These are phyloP conservation scores for Pogonocherus hispidulus DNA, from an alignment of 2,888 invertebrate species.

Conservation along the genomic window DNA sequence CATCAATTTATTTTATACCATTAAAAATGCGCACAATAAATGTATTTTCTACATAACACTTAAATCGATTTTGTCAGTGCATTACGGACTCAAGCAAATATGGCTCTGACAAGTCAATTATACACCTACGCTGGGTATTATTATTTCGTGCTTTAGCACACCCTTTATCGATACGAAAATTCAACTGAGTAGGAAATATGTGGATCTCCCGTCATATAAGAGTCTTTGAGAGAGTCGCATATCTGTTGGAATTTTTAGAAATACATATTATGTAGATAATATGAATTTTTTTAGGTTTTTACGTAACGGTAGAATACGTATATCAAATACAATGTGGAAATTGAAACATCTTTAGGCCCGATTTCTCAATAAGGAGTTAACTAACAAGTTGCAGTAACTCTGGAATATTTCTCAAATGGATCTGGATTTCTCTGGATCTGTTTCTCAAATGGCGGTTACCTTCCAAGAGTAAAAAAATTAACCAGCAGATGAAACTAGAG, in stretches of 20 bases:
- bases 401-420: too few species aligned
- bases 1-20: not conserved
- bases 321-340: too few species aligned
- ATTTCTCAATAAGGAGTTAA: too few species aligned
- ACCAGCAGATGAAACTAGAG: too few species aligned
- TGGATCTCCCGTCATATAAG: constrained; percentile 16
- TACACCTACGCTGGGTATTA: constrained; percentile 8
- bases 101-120: constrained; percentile 31
- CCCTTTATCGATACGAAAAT: constrained; percentile 9
- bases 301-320: too few species aligned
- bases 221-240: constrained; percentile 16
- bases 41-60: not conserved
- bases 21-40: constrained; percentile 16
- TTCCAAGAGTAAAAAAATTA: too few species aligned
- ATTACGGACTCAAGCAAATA: constrained; percentile 4
- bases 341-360: too few species aligned
- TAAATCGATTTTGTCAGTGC: constrained; percentile 3
- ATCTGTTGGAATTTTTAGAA: constrained; percentile 18
- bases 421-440: too few species aligned
- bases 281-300: too few species aligned
- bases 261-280: too few species aligned
- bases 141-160: constrained; percentile 17
- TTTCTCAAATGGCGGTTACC: too few species aligned
- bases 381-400: too few species aligned
- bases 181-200: constrained; percentile 20